phyloP scores from a whole-genome alignment of 2,797 vertebrate species.

The Enoplosus armatus region DNA sequence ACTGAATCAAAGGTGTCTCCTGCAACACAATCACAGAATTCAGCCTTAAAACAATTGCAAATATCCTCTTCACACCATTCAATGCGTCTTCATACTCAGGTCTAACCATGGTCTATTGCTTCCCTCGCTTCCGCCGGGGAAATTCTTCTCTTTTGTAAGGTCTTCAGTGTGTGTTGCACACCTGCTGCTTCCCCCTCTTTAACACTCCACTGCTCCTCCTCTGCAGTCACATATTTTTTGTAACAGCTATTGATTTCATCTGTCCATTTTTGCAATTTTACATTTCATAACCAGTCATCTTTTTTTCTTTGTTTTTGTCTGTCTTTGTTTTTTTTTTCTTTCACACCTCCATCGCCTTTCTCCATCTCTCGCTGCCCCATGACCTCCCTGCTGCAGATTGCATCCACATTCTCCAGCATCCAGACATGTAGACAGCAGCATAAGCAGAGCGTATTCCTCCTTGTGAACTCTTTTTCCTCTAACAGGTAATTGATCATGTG shows the following conservation, averaged over 20 bases:
- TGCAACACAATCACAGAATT: neutral
- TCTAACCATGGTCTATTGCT: conserved; percentile 54
- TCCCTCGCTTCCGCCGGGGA: conserved; percentile 54
- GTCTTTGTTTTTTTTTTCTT: conserved; percentile 16
- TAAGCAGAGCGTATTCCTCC: conserved; percentile 49
- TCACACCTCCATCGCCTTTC: conserved; percentile 1
- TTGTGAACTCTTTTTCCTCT: conserved; percentile 74
- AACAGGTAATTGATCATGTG: conserved; percentile 77
- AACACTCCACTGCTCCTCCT: conserved; percentile 49
- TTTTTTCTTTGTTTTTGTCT: conserved; percentile 28
- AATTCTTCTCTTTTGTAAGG: conserved; percentile 43
- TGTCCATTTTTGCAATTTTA: conserved; percentile 1
- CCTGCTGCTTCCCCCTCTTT: conserved; percentile 56
- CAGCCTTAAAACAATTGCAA: neutral
- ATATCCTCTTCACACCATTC: neutral
- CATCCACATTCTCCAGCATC: conserved; percentile 53
- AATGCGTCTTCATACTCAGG: conserved; percentile 5
- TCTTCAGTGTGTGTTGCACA: conserved; percentile 55
- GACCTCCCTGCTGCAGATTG: conserved; percentile 47
- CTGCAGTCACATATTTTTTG: conserved; percentile 17
- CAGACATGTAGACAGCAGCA: conserved; percentile 79
- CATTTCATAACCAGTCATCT: conserved; percentile 34
- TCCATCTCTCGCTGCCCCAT: conserved; percentile 18
- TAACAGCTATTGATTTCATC: conserved; percentile 24
- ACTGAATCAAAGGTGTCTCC: neutral